A percentile compares a stretch with the other conserved stretches of the same genome.
Evolutionary conservation across 30 jellyfish, hydroid and myxozoan species (phyloP).

Genomic region (Chironex yamaguchii): DNA sequence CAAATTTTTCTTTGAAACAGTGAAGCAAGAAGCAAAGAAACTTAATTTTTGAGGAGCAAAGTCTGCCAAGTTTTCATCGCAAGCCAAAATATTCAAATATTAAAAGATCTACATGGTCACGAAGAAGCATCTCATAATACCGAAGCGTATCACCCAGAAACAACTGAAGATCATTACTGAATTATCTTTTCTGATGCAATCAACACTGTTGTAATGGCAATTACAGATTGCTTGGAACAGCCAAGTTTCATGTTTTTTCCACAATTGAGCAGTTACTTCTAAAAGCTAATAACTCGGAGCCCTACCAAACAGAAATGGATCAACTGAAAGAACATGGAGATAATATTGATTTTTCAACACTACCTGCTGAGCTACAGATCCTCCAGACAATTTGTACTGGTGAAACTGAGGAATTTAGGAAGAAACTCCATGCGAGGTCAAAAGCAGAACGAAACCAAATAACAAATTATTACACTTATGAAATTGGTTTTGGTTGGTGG

Average conservation of each 20-base stretch:
- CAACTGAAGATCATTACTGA: background rate
- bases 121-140: background rate
- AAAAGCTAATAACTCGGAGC: conserved; percentile 52
- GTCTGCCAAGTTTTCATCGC: background rate
- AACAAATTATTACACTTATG: background rate
- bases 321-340: background rate
- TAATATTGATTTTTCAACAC: too few relatives aligned
- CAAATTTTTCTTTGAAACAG: background rate
- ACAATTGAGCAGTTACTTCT: conserved; percentile 30
- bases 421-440: background rate
- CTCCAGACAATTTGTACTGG: background rate
- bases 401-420: background rate
- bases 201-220: conserved; percentile 22
- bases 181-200: background rate
- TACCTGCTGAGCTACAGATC: background rate
- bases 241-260: conserved; percentile 31
- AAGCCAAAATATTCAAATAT: background rate
- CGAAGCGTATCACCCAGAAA: background rate
- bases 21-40: background rate
- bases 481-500: background rate
- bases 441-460: background rate
- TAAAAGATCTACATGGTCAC: background rate
- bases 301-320: conserved; percentile 8
- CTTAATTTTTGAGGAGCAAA: background rate
- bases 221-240: conserved; percentile 31